These are phyloP conservation scores for Tapera naevia DNA, from an alignment of 2,797 vertebrate species.

Conservation along the genomic window DNA sequence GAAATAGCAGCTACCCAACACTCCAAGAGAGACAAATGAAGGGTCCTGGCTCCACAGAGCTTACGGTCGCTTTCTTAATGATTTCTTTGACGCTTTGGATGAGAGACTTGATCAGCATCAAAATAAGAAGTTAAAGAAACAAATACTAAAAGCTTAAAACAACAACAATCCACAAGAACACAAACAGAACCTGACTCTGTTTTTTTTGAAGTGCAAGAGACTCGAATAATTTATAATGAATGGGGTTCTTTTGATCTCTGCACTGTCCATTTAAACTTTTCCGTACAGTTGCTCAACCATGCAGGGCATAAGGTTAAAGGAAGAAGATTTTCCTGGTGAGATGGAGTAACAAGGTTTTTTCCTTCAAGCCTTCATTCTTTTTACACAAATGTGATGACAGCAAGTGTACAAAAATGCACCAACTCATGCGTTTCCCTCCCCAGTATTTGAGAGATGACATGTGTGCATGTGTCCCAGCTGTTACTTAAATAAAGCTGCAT, in stretches of 20 bases:
- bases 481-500: conserved; percentile 58
- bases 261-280: conserved; percentile 42
- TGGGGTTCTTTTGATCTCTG: conserved; percentile 53
- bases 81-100: background rate
- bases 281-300: conserved; percentile 29
- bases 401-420: conserved; percentile 54
- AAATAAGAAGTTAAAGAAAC: conserved; percentile 44
- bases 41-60: background rate
- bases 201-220: background rate
- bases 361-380: conserved; percentile 40
- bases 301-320: conserved; percentile 54
- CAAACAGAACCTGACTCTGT: conserved; percentile 5
- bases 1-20: background rate
- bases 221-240: conserved; percentile 40
- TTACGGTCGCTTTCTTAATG: background rate
- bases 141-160: conserved; percentile 30
- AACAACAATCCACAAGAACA: conserved; percentile 22
- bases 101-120: background rate
- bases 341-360: conserved; percentile 10
- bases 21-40: background rate
- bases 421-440: conserved; percentile 10
- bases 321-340: conserved; percentile 58
- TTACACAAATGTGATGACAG: conserved; percentile 49
- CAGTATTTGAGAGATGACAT: conserved; percentile 51
- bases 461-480: conserved; percentile 50